A percentile compares a stretch with the other conserved stretches of the same genome.
phyloP scores from a whole-genome alignment of 1,140 invertebrate species.

The Melanaphis sacchari region DNA sequence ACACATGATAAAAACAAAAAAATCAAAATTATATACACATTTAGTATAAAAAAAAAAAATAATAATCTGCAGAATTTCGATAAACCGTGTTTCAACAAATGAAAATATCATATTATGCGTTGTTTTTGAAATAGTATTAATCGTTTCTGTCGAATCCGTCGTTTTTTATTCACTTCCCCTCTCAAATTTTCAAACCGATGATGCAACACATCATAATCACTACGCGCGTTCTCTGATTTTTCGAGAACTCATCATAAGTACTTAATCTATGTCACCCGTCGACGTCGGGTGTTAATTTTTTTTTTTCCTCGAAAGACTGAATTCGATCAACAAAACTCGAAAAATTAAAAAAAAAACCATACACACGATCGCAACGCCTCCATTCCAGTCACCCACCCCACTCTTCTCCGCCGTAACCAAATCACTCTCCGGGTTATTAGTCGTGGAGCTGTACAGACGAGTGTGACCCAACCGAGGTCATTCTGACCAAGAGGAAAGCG shows the following conservation, averaged over 20 bases:
- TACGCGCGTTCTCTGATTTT: background rate
- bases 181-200: background rate
- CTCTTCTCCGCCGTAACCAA: no score
- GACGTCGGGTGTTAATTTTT: background rate
- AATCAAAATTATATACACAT: background rate
- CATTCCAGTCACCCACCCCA: no score
- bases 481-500: background rate
- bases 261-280: background rate
- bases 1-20: constrained; percentile 15
- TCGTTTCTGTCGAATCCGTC: constrained; percentile 40
- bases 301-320: background rate
- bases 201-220: constrained; percentile 1
- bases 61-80: constrained; percentile 42
- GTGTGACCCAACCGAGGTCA: background rate
- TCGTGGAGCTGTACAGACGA: background rate
- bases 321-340: background rate
- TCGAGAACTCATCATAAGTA: constrained; percentile 28
- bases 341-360: background rate
- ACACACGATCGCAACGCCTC: background rate
- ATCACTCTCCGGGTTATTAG: background rate
- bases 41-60: background rate
- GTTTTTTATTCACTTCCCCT: constrained; percentile 28
- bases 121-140: constrained; percentile 22
- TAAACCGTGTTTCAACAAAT: constrained; percentile 33
- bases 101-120: background rate